These are phyloP conservation scores for Callocephalon fimbriatum DNA, from an alignment of 2,113 vertebrate genomes.

Conservation along the genomic window DNA sequence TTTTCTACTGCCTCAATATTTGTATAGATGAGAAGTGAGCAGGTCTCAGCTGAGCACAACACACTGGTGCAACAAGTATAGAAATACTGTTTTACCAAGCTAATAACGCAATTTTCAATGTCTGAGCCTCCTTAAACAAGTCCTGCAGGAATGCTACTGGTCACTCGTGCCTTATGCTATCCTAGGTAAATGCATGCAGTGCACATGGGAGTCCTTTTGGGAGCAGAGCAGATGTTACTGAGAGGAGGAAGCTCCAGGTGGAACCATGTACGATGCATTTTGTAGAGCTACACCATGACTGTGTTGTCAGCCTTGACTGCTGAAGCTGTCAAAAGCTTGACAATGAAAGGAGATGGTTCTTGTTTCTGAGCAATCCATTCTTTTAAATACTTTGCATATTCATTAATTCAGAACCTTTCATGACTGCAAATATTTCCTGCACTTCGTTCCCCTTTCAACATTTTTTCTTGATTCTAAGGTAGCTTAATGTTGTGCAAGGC, in stretches of 20 bases:
- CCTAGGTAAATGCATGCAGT: background rate
- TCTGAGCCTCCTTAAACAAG: background rate
- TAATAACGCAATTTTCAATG: background rate
- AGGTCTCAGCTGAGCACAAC: background rate
- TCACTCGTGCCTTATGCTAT: background rate
- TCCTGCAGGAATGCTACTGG: background rate
- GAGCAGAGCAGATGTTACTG: background rate
- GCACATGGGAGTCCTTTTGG: background rate
- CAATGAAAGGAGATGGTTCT: background rate
- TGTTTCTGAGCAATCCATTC: accelerated
- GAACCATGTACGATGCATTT: background rate
- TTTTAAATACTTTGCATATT: background rate
- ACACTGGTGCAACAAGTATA: background rate
- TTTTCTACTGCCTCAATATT: background rate
- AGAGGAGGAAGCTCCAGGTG: background rate
- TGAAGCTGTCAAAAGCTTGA: background rate
- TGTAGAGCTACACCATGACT: background rate
- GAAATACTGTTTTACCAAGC: accelerated
- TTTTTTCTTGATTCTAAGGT: background rate
- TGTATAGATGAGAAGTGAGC: background rate
- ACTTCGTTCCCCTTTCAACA: background rate
- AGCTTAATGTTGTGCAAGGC: background rate
- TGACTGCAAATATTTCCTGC: background rate
- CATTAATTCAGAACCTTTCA: background rate
- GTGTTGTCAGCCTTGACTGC: background rate